Conservation (phyloP, 2,888 invertebrate genomes). For the Oxystoma pomonae region DNA sequence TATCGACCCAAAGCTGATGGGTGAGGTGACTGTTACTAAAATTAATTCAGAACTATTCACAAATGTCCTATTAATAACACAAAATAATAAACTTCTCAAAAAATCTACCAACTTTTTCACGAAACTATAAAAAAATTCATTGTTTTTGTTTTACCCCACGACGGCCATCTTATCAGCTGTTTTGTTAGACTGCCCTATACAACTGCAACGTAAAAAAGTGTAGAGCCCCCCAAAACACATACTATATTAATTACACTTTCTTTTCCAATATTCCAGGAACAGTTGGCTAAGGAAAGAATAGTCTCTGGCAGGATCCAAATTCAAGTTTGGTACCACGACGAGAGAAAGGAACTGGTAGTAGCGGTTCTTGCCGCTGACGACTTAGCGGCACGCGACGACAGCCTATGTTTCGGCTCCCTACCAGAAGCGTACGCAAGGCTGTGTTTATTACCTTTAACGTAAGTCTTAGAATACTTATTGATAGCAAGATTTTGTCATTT, state of each 20-base stretch:
- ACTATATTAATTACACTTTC: not conserved
- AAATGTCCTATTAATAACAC: no score
- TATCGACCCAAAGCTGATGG: no score
- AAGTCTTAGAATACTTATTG: constrained; percentile 35
- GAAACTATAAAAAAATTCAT: no score
- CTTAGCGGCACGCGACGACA: constrained; percentile 73
- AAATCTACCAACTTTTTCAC: no score
- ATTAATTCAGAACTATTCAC: no score
- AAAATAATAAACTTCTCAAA: no score
- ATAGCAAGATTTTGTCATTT: not conserved
- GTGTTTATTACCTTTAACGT: constrained; percentile 76
- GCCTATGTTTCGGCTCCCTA: constrained; percentile 68
- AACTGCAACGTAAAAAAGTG: no score
- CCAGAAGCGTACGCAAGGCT: constrained; percentile 85
- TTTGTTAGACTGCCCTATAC: no score
- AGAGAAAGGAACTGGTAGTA: constrained; percentile 76
- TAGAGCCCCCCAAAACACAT: no score
- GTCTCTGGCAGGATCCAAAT: constrained; percentile 79
- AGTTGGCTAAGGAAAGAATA: constrained; percentile 69
- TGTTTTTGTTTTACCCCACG: no score
- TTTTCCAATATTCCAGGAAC: constrained; percentile 61
- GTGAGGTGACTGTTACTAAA: no score
- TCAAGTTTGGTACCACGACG: constrained; percentile 85
- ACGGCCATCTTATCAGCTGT: no score
- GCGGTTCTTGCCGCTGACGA: constrained; percentile 84